A percentile compares a stretch with the other conserved stretches of the same genome.
Evolutionary conservation across 2,113 vertebrate genomes (phyloP).

Genomic region (Toxotes jaculatrix): DNA sequence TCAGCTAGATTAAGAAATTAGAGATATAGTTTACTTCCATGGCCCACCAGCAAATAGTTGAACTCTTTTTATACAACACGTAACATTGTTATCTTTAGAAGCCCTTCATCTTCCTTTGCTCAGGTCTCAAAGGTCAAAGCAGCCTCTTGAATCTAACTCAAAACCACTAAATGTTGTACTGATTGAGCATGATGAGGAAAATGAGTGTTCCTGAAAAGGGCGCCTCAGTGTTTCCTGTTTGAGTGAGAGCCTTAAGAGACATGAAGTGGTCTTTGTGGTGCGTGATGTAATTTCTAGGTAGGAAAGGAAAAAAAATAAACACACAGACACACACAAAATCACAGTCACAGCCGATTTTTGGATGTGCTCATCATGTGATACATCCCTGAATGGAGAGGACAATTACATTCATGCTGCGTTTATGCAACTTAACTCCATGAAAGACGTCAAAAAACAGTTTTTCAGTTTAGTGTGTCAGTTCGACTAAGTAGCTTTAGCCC

Average conservation of each 20-base stretch:
- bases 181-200: slow-evolving; percentile 70
- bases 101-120: slow-evolving; percentile 22
- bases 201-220: slow-evolving; percentile 62
- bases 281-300: slow-evolving; percentile 51
- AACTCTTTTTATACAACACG: slow-evolving; percentile 15
- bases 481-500: slow-evolving; percentile 61
- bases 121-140: slow-evolving; percentile 65
- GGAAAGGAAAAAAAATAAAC: slow-evolving; percentile 4
- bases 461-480: slow-evolving; percentile 47
- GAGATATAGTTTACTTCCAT: not conserved
- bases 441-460: slow-evolving; percentile 27
- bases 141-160: slow-evolving; percentile 68
- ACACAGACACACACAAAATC: not conserved
- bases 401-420: slow-evolving; percentile 24
- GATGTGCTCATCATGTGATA: not conserved
- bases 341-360: not conserved
- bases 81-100: slow-evolving; percentile 38
- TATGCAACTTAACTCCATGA: slow-evolving; percentile 42
- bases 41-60: not conserved
- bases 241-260: slow-evolving; percentile 49
- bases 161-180: slow-evolving; percentile 38
- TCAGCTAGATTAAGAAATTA: not conserved
- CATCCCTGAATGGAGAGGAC: slow-evolving; percentile 28
- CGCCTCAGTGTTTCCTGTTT: slow-evolving; percentile 40
- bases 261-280: slow-evolving; percentile 58